These are phyloP conservation scores for Chlorodrepanis virens DNA, from an alignment of 2,113 vertebrate genomes.

Conservation along the genomic window DNA sequence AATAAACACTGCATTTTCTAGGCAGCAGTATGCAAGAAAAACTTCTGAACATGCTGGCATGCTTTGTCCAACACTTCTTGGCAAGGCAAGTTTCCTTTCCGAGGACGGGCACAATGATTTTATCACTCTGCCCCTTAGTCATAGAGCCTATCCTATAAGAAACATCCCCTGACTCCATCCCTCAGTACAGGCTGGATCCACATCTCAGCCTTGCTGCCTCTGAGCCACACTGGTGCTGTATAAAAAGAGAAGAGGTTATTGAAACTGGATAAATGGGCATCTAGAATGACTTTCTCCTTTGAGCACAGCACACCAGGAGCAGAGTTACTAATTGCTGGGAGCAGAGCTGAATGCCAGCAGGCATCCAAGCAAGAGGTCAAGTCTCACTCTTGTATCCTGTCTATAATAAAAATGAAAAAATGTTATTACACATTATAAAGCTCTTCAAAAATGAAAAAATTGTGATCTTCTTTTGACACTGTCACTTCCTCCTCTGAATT, in stretches of 20 bases:
- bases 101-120: accelerated
- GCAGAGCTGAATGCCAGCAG: neutral
- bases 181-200: neutral
- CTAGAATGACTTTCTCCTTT: neutral
- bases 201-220: neutral
- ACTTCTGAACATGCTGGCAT: neutral
- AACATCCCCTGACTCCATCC: accelerated
- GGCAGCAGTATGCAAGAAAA: neutral
- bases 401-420: neutral
- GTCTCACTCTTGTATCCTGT: neutral
- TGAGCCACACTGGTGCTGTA: accelerated
- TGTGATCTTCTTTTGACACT: neutral
- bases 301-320: neutral
- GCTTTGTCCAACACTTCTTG: neutral
- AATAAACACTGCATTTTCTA: neutral
- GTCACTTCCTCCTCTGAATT: neutral
- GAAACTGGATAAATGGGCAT: neutral
- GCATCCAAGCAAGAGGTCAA: neutral
- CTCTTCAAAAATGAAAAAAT: neutral
- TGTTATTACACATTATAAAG: neutral
- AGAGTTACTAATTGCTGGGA: neutral
- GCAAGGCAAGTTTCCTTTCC: neutral
- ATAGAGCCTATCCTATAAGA: neutral
- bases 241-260: neutral
- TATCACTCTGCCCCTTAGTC: neutral